These are phyloP conservation scores for Todus mexicanus DNA, from an alignment of 2,797 vertebrate species.

Conservation along the genomic window DNA sequence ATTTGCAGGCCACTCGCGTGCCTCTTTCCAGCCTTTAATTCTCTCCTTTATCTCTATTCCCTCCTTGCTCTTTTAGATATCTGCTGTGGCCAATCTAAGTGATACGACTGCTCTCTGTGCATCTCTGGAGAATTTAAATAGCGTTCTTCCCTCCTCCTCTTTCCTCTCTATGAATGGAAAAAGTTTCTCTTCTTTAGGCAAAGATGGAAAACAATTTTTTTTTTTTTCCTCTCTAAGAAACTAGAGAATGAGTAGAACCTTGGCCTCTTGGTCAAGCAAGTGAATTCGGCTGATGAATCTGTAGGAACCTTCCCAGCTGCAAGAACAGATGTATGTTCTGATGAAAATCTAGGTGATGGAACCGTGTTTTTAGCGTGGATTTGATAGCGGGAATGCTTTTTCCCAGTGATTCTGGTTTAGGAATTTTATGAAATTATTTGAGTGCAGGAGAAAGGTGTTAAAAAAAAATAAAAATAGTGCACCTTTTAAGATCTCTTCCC, in stretches of 20 bases:
- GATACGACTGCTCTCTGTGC: neutral
- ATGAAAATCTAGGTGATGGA: neutral
- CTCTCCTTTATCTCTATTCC: conserved; percentile 3
- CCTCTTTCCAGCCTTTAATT: neutral
- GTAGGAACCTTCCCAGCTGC: neutral
- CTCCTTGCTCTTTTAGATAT: neutral
- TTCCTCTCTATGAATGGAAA: neutral
- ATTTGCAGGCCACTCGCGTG: neutral
- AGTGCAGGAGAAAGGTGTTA: neutral
- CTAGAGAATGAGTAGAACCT: neutral
- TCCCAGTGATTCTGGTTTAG: neutral
- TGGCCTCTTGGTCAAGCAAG: accelerated
- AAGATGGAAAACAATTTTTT: neutral
- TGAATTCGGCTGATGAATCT: neutral
- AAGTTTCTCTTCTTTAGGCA: neutral
- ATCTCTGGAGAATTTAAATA: conserved; percentile 8
- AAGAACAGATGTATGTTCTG: neutral
- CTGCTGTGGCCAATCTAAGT: conserved; percentile 15
- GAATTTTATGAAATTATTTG: neutral
- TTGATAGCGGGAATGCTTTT: neutral
- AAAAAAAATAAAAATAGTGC: neutral
- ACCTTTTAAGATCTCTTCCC: neutral
- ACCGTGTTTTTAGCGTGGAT: neutral
- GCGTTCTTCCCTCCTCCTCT: neutral
- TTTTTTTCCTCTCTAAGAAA: neutral